These are phyloP conservation scores for Hyphantria cunea DNA, from an alignment of 1,140 invertebrate genomes.

Conservation along the genomic window DNA sequence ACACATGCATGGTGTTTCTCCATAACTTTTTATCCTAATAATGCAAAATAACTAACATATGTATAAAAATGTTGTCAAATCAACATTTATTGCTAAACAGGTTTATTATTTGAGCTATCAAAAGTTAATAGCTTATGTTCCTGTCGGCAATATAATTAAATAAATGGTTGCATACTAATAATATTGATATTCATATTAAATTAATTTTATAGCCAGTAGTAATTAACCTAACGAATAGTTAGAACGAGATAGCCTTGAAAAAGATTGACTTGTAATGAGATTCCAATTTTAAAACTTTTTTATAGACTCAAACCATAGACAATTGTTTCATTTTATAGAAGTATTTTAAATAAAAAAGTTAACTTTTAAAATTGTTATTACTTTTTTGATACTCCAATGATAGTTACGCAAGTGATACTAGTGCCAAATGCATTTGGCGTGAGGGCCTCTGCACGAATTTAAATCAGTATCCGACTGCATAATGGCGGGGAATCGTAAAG, in stretches of 20 bases:
- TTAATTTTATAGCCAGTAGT: background rate
- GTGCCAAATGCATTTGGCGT: conserved; percentile 22
- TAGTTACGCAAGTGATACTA: conserved; percentile 18
- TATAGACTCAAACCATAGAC: background rate
- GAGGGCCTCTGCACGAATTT: conserved; percentile 24
- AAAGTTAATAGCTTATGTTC: too few relatives aligned
- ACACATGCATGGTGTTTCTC: too few relatives aligned
- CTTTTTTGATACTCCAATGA: conserved; percentile 12
- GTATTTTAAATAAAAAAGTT: too few relatives aligned
- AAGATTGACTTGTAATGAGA: conserved; percentile 4
- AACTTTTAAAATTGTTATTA: too few relatives aligned
- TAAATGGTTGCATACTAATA: background rate
- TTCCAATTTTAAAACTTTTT: background rate
- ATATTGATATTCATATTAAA: conserved; percentile 2
- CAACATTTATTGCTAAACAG: too few relatives aligned
- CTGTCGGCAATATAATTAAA: too few relatives aligned
- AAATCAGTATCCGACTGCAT: conserved; percentile 25
- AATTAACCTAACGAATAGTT: background rate
- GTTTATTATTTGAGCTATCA: too few relatives aligned
- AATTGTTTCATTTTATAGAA: too few relatives aligned
- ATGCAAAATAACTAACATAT: too few relatives aligned
- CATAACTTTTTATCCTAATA: too few relatives aligned
- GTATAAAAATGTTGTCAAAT: too few relatives aligned
- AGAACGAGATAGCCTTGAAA: conserved; percentile 10
- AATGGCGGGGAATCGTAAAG: conserved; percentile 25